phyloP scores from a whole-genome alignment of 2,113 vertebrate species.

The Osmerus eperlanus region DNA sequence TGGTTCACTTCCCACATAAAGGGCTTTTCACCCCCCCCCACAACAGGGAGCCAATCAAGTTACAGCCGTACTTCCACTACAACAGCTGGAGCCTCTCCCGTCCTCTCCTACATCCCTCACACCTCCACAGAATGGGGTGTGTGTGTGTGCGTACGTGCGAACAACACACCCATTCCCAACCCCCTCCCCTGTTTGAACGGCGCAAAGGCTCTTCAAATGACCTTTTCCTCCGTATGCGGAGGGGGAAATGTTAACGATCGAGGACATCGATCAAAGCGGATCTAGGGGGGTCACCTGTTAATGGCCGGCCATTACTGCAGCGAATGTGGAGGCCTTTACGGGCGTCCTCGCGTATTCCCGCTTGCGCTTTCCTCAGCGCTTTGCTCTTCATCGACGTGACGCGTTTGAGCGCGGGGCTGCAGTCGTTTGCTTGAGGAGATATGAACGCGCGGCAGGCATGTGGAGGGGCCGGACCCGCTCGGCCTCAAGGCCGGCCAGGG shows the following conservation, averaged over 20 bases:
- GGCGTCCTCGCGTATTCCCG: background rate
- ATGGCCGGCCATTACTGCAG: slow-evolving; percentile 41
- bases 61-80: slow-evolving; percentile 15
- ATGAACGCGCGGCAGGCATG: background rate
- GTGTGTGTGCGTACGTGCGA: no score
- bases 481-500: slow-evolving; percentile 48
- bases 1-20: background rate
- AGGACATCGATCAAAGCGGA: slow-evolving; percentile 43
- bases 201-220: slow-evolving; percentile 43
- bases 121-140: background rate
- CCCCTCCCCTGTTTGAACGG: slow-evolving; percentile 10
- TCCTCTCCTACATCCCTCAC: slow-evolving; percentile 10
- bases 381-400: slow-evolving; percentile 5
- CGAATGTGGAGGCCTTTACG: slow-evolving; percentile 20
- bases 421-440: background rate
- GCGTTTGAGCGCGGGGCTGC: slow-evolving; percentile 3
- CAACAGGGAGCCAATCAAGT: slow-evolving; percentile 7
- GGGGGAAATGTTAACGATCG: slow-evolving; percentile 49
- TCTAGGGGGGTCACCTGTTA: slow-evolving; percentile 32
- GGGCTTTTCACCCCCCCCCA: background rate
- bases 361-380: slow-evolving; percentile 13
- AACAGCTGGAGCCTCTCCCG: slow-evolving; percentile 30
- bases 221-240: slow-evolving; percentile 36
- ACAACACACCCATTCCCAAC: background rate
- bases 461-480: slow-evolving; percentile 9